Conservation (phyloP, 2,888 invertebrate species). For the Melitaea athalia region DNA sequence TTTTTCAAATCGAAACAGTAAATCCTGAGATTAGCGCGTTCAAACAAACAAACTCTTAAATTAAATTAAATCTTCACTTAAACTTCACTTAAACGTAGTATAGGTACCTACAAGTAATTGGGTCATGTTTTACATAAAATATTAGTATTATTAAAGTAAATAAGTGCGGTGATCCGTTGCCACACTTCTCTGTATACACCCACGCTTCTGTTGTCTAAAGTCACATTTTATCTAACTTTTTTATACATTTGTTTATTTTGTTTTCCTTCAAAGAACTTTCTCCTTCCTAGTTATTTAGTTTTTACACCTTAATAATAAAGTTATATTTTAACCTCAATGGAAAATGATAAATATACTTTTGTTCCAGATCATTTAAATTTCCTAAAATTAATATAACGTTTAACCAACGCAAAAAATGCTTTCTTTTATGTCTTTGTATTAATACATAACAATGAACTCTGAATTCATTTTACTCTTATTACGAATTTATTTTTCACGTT, state of each 20-base stretch:
- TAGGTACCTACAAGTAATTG: background rate
- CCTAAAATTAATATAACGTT: background rate
- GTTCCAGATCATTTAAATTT: no score
- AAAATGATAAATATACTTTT: no score
- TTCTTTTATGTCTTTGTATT: background rate
- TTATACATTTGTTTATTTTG: background rate
- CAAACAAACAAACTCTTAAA: no score
- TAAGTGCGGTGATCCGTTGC: background rate
- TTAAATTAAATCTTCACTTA: no score
- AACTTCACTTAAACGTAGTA: no score
- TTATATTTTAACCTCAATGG: no score
- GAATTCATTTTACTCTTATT: constrained; percentile 26
- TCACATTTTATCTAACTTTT: background rate
- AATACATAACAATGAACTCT: constrained; percentile 14
- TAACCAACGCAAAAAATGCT: background rate
- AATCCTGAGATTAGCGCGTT: no score
- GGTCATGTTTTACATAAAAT: background rate
- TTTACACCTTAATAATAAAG: no score
- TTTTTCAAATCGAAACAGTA: no score
- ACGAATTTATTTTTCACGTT: constrained; percentile 2
- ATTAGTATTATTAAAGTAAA: background rate
- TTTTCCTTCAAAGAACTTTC: background rate
- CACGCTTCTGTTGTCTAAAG: constrained; percentile 2
- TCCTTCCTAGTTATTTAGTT: no score
- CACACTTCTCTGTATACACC: background rate